Evolutionary conservation across 2,113 vertebrate species (phyloP).

Genomic region (Dasyurus viverrinus): DNA sequence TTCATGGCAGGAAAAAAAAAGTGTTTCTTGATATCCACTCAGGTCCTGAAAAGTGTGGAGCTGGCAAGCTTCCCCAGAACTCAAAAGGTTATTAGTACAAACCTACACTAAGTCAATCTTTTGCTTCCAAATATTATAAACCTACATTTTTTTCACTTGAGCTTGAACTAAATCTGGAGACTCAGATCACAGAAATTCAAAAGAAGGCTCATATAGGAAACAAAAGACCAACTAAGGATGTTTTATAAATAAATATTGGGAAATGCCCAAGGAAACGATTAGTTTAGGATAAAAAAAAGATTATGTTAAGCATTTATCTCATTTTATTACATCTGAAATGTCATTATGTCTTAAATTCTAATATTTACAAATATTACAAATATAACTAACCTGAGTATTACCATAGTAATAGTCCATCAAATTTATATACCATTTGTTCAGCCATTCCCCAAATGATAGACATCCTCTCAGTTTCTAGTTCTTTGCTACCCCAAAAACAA

Average conservation of each 20-base stretch:
- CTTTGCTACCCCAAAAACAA: not conserved
- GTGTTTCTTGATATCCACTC: not conserved
- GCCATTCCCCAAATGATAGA: not conserved
- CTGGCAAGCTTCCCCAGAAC: constrained; percentile 14
- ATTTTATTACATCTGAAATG: not conserved
- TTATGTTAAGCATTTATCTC: not conserved
- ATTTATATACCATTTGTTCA: not conserved
- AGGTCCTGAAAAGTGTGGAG: not conserved
- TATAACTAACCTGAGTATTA: too few relatives aligned
- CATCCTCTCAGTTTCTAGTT: not conserved
- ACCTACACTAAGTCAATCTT: constrained; percentile 9
- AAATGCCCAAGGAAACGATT: constrained; percentile 29
- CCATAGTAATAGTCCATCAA: not conserved
- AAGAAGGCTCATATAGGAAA: not conserved
- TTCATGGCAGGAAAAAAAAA: not conserved
- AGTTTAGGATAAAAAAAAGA: not conserved
- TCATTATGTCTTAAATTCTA: constrained; percentile 31
- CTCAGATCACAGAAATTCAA: not conserved
- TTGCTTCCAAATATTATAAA: constrained; percentile 14
- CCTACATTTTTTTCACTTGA: not conserved
- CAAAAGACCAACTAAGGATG: not conserved
- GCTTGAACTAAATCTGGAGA: constrained; percentile 14
- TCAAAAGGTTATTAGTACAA: constrained; percentile 28
- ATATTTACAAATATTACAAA: not conserved
- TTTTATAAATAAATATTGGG: not conserved